Percentiles rank a stretch among this genome's conserved stretches.
Conservation (phyloP, 1,140 invertebrate species). For the Plectrocnemia conspersa region DNA sequence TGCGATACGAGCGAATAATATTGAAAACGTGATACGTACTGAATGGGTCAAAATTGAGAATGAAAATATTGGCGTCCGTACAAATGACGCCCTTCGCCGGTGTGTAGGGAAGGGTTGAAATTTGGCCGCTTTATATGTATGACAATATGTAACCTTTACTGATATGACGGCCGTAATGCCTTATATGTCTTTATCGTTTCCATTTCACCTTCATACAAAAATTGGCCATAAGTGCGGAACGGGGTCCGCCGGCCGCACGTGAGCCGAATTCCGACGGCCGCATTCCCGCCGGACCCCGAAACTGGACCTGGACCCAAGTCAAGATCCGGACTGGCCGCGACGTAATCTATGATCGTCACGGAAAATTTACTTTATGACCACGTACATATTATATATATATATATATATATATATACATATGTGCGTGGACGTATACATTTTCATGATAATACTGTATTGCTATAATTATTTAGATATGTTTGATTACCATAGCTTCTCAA, state of each 20-base stretch:
- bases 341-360: neutral
- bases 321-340: conserved; percentile 3
- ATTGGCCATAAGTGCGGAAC: conserved; percentile 28
- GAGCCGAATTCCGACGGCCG: conserved; percentile 13
- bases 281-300: neutral
- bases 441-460: no score
- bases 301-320: conserved; percentile 3
- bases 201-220: conserved; percentile 35
- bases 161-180: conserved; percentile 31
- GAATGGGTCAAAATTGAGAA: no score
- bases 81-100: no score
- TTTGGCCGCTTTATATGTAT: conserved; percentile 35
- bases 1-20: no score
- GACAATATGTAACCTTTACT: conserved; percentile 37
- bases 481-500: no score
- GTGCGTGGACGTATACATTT: no score
- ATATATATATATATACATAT: no score
- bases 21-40: no score
- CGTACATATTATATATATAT: no score
- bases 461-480: no score
- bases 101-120: conserved; percentile 27
- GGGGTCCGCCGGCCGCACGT: conserved; percentile 12
- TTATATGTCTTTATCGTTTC: conserved; percentile 35
- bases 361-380: neutral
- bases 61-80: no score